Evolutionary conservation across 1,140 invertebrate genomes (phyloP).

Genomic region (Procambarus clarkii): DNA sequence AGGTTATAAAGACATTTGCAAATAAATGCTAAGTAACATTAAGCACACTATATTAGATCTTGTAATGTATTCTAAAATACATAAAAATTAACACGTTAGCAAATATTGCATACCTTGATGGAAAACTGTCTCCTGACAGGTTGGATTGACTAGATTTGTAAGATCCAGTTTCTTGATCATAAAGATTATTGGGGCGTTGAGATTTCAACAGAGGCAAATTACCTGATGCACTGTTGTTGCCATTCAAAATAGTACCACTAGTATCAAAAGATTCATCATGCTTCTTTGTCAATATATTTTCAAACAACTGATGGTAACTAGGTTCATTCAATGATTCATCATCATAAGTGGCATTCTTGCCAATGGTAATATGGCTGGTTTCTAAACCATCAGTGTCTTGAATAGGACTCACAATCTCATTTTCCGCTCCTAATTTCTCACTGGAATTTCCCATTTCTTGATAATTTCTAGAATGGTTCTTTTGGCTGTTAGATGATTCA

Average conservation of each 20-base stretch:
- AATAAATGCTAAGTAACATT: too few species aligned
- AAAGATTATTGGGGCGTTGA: constrained; percentile 46
- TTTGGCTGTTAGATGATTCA: not conserved
- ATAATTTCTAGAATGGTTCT: not conserved
- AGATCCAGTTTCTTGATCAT: constrained; percentile 60
- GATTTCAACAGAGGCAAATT: constrained; percentile 16
- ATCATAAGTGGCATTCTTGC: constrained; percentile 22
- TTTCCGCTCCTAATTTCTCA: not conserved
- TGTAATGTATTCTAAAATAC: too few species aligned
- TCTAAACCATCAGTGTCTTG: constrained; percentile 17
- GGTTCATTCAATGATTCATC: constrained; percentile 52
- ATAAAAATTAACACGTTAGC: not conserved
- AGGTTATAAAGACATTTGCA: too few species aligned
- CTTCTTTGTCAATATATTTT: constrained; percentile 41
- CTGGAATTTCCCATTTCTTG: constrained; percentile 27
- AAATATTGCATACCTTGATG: constrained; percentile 44
- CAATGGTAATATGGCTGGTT: too few species aligned
- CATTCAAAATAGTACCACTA: not conserved
- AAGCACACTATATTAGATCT: too few species aligned
- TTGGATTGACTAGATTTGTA: constrained; percentile 62
- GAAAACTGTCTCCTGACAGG: constrained; percentile 47
- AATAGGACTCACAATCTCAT: not conserved
- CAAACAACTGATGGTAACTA: constrained; percentile 52
- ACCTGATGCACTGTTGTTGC: not conserved
- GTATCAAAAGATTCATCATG: constrained; percentile 4